A percentile compares a stretch with the other conserved stretches of the same genome.
Evolutionary conservation across 2,797 vertebrate genomes (phyloP).

Genomic region (Scolopax bukidnonensis): DNA sequence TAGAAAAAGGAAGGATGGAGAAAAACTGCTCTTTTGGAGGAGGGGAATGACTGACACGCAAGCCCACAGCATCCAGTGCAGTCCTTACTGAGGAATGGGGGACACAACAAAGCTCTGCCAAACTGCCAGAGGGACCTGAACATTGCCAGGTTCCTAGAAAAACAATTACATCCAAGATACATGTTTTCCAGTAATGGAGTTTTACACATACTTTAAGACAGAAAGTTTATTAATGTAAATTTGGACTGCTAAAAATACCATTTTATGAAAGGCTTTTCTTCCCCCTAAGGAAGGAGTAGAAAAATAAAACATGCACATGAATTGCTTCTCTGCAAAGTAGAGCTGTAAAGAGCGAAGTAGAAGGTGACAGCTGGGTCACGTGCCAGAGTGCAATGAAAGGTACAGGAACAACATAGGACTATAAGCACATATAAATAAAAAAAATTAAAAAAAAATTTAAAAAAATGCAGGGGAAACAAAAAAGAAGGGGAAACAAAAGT

Average conservation of each 20-base stretch:
- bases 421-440: not conserved
- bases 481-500: not conserved
- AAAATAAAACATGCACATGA: not conserved
- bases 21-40: not conserved
- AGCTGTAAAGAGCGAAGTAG: not conserved
- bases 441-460: not conserved
- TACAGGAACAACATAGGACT: not conserved
- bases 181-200: accelerated
- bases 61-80: not conserved
- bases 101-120: not conserved
- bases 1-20: not conserved
- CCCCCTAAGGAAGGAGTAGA: not conserved
- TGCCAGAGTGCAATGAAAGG: not conserved
- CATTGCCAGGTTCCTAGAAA: not conserved
- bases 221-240: not conserved
- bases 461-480: not conserved
- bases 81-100: not conserved
- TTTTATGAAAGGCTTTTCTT: not conserved
- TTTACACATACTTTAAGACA: not conserved
- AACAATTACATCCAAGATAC: not conserved
- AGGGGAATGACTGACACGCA: not conserved
- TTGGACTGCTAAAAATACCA: not conserved
- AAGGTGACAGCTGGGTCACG: not conserved
- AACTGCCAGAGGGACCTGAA: not conserved
- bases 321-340: not conserved